A percentile compares a stretch with the other conserved stretches of the same genome.
Evolutionary conservation across 2,888 invertebrate genomes (phyloP).

Genomic region (Achlya flavicornis): DNA sequence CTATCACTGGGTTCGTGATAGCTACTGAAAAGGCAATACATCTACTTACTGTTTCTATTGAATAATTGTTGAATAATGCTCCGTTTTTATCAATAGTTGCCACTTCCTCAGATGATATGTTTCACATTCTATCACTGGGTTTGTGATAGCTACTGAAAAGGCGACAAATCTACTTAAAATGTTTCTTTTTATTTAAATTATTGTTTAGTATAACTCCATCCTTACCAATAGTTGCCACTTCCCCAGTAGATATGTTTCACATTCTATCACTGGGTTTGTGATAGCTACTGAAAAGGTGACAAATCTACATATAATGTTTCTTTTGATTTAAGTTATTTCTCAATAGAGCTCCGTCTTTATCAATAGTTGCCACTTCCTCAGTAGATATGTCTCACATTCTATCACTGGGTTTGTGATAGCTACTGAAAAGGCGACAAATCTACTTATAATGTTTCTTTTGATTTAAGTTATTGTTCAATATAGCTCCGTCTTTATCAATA

Average conservation of each 20-base stretch:
- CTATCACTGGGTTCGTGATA: constrained; percentile 42
- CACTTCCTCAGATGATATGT: too few relatives aligned
- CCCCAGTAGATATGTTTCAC: constrained; percentile 2
- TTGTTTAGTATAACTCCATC: too few relatives aligned
- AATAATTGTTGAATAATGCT: too few relatives aligned
- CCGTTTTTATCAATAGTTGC: too few relatives aligned
- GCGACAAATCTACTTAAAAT: not conserved
- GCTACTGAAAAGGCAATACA: constrained; percentile 11
- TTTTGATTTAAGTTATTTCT: too few relatives aligned
- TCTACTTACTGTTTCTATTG: too few relatives aligned
- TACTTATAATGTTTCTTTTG: too few relatives aligned
- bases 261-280: constrained; percentile 14
- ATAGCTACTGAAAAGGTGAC: constrained; percentile 15
- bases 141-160: too few relatives aligned
- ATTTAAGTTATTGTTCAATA: too few relatives aligned
- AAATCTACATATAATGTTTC: not conserved
- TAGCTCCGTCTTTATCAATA: too few relatives aligned
- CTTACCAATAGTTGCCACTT: not conserved
- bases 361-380: constrained; percentile 25
- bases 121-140: too few relatives aligned
- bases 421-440: not conserved
- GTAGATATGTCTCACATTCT: constrained; percentile 29
- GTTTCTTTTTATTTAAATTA: too few relatives aligned
- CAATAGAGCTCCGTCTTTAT: not conserved
- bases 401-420: constrained; percentile 35